These are phyloP conservation scores for Drosophila nigrodunni DNA, from an alignment of 1,140 invertebrate genomes.

Conservation along the genomic window DNA sequence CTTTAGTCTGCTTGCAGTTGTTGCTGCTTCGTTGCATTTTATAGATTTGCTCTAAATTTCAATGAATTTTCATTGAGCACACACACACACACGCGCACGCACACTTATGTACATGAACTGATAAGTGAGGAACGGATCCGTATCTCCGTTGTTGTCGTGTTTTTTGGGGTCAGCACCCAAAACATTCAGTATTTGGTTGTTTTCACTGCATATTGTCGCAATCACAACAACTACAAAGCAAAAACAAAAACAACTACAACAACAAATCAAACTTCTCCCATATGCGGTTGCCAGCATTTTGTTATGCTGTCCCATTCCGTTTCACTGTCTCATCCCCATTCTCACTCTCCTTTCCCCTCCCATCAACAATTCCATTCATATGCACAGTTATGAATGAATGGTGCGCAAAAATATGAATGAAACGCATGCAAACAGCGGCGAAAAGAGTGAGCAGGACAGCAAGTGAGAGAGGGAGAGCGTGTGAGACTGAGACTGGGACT, in stretches of 20 bases:
- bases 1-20: conserved; percentile 45
- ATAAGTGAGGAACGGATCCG: conserved; percentile 70
- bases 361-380: conserved; percentile 50
- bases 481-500: not conserved
- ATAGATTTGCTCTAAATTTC: conserved; percentile 82
- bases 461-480: not conserved
- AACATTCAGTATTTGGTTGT: conserved; percentile 32
- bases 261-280: conserved; percentile 42
- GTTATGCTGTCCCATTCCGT: conserved; percentile 20
- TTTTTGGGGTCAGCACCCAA: conserved; percentile 73
- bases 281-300: conserved; percentile 27
- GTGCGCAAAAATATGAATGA: conserved; percentile 62
- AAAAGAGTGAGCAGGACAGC: not conserved
- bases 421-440: conserved; percentile 35
- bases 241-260: conserved; percentile 13
- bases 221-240: conserved; percentile 47
- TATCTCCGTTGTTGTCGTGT: conserved; percentile 56
- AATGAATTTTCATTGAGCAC: conserved; percentile 80
- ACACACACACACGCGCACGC: conserved; percentile 40
- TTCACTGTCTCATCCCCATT: not conserved
- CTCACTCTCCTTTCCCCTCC: not conserved
- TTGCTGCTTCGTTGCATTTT: conserved; percentile 73
- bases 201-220: conserved; percentile 55
- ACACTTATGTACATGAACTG: conserved; percentile 48
- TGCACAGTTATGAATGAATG: conserved; percentile 64